Conservation (phyloP, 2,888 invertebrate genomes). For the Barypeithes pellucidus region DNA sequence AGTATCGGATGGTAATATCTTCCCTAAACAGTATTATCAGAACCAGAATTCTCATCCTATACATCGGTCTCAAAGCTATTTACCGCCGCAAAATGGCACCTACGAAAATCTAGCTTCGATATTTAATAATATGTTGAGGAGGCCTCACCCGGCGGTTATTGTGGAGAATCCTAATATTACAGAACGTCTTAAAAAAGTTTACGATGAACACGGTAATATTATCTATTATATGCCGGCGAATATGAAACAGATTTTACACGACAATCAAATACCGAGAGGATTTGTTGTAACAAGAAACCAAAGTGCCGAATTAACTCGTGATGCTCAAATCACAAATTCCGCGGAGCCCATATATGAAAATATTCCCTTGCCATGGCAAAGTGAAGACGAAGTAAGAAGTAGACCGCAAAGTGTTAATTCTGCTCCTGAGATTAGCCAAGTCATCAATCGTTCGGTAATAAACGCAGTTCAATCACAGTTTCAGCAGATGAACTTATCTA, state of each 20-base stretch:
- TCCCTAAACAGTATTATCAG: conserved; percentile 70
- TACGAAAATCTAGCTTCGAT: conserved; percentile 82
- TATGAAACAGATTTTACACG: conserved; percentile 69
- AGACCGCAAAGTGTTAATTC: conserved; percentile 82
- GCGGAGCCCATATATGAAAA: conserved; percentile 89
- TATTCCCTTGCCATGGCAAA: conserved; percentile 81
- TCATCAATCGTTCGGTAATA: conserved; percentile 64
- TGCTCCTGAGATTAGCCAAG: conserved; percentile 75
- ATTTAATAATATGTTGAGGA: conserved; percentile 69
- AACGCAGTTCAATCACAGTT: conserved; percentile 63
- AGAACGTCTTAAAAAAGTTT: conserved; percentile 76
- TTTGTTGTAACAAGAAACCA: conserved; percentile 73
- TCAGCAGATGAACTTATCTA: conserved; percentile 57
- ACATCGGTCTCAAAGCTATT: conserved; percentile 68
- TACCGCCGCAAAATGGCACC: conserved; percentile 76
- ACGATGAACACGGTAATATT: conserved; percentile 77
- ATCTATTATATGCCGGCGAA: conserved; percentile 77
- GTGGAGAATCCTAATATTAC: conserved; percentile 76
- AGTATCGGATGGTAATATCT: conserved; percentile 81
- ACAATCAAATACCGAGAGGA: conserved; percentile 68
- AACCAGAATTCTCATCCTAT: conserved; percentile 64
- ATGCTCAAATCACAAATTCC: conserved; percentile 68
- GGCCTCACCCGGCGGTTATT: conserved; percentile 70
- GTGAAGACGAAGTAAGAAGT: conserved; percentile 66
- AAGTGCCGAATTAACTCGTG: conserved; percentile 66